Evolutionary conservation across 2,113 vertebrate species (phyloP).

Genomic region (Carassius auratus): DNA sequence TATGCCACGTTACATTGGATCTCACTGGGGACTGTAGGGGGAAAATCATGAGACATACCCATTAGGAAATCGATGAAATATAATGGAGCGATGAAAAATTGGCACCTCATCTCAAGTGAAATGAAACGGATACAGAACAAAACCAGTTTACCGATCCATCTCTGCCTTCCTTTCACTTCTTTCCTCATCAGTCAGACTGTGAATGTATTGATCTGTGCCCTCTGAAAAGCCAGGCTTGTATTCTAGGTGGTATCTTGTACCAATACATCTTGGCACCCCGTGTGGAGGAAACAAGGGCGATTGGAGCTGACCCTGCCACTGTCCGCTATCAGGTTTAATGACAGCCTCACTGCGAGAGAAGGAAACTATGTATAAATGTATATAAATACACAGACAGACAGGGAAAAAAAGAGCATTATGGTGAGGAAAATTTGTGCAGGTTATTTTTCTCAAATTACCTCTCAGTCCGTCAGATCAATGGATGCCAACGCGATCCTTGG

Average conservation of each 20-base stretch:
- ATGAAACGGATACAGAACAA: slow-evolving; percentile 15
- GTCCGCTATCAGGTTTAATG: slow-evolving; percentile 39
- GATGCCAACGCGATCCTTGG: neutral
- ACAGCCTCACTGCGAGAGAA: slow-evolving; percentile 23
- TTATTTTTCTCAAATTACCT: slow-evolving; percentile 11
- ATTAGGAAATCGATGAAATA: slow-evolving; percentile 16
- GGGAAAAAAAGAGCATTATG: neutral
- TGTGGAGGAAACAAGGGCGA: neutral
- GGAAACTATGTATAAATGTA: neutral
- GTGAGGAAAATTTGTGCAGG: slow-evolving; percentile 29
- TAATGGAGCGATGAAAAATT: neutral
- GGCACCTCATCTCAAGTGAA: neutral
- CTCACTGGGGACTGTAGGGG: neutral
- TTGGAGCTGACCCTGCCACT: slow-evolving; percentile 14
- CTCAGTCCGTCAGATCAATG: neutral
- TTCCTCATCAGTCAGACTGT: neutral
- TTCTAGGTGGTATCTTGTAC: slow-evolving; percentile 31
- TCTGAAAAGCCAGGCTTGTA: slow-evolving; percentile 28
- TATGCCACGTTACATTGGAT: slow-evolving; percentile 24
- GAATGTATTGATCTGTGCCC: slow-evolving; percentile 43
- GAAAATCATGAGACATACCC: neutral
- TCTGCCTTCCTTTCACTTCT: slow-evolving; percentile 38
- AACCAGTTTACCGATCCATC: neutral
- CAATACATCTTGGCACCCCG: slow-evolving; percentile 35
- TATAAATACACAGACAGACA: neutral